Evolutionary conservation across 2,888 invertebrate genomes (phyloP).

Genomic region (Plagiodera versicolora): DNA sequence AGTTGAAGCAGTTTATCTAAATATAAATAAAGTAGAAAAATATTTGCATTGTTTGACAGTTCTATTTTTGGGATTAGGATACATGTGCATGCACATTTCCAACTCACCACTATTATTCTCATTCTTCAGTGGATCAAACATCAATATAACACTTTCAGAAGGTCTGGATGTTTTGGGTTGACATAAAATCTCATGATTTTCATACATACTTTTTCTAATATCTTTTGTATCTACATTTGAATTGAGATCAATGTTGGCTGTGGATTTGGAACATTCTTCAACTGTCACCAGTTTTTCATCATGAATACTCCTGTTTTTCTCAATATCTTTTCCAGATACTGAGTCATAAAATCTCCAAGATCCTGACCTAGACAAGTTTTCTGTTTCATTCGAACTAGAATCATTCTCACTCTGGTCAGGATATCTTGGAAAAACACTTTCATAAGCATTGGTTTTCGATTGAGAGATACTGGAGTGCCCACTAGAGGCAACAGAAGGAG

Average conservation of each 20-base stretch:
- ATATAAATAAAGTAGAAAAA: no score
- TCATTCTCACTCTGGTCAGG: constrained; percentile 46
- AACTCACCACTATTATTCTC: constrained; percentile 30
- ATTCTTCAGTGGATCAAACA: constrained; percentile 67
- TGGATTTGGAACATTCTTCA: not conserved
- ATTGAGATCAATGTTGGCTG: constrained; percentile 30
- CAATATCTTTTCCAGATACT: constrained; percentile 33
- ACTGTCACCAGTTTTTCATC: constrained; percentile 22
- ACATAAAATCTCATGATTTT: constrained; percentile 50
- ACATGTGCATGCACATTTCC: not conserved
- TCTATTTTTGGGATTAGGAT: no score
- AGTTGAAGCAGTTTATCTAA: no score
- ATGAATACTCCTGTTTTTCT: constrained; percentile 29
- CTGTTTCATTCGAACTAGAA: constrained; percentile 35
- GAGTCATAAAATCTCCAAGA: constrained; percentile 61
- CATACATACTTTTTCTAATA: constrained; percentile 54
- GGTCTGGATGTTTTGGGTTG: constrained; percentile 31
- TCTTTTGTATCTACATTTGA: constrained; percentile 31
- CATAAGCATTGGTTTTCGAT: constrained; percentile 45
- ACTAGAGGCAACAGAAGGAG: constrained; percentile 46
- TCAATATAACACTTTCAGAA: constrained; percentile 67
- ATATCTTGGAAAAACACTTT: constrained; percentile 54
- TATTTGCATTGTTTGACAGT: no score
- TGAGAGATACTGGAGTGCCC: constrained; percentile 44
- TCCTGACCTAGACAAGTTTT: constrained; percentile 53